Base-by-base conservation (phyloP, 53 echinoderm and acorn worm species). In the Astropecten irregularis region DNA sequence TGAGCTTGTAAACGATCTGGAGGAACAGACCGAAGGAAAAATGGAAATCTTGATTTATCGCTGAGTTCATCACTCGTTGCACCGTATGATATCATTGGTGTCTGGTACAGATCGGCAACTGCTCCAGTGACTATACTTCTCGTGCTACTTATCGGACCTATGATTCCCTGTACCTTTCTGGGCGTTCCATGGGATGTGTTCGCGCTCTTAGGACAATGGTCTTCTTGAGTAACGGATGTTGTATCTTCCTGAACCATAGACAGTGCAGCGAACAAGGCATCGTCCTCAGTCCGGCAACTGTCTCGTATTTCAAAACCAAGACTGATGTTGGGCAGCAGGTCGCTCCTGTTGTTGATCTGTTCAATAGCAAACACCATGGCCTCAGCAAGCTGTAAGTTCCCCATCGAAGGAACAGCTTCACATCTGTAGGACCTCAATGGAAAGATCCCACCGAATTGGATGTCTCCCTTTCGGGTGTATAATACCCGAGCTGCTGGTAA, bases 61-160 rank as follows among this genome's bases (percentile, higher is more conserved):
- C 86, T 85, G 25, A 85, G 66, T 38, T 85, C 86, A 15, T 85
- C 73, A 15, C 86, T 85, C 4, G 74, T 85, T 7, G 86, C 86
- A 9, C 21, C 73, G 22, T 18, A 65, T 1, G 86, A 63, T 2
- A 85, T 76, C 38, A 66, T 65, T 1, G 86, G 86, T 15, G 77
- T 16, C 27, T 65, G 40, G 31, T 52, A 49, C 40, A 86, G 42
- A 21, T 64, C 65, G 19, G 65, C 66, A 27, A 66, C 66, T 9
- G 30, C 37, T 35, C 25, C 48, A 30, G 42, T 58, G 16, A 32
- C 11, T 21, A 64, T 62, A 39, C 81, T 63, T 20, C 31, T 39
- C n/a, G 64, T 16, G 64, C 81, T 81, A 6, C 9, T 81, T 18
- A 63, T 6, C 4, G 81, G 81, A 1, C 81, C 81, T 20, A 81